phyloP scores from a whole-genome alignment of 2,797 vertebrate genomes.

The Sciurus carolinensis region DNA sequence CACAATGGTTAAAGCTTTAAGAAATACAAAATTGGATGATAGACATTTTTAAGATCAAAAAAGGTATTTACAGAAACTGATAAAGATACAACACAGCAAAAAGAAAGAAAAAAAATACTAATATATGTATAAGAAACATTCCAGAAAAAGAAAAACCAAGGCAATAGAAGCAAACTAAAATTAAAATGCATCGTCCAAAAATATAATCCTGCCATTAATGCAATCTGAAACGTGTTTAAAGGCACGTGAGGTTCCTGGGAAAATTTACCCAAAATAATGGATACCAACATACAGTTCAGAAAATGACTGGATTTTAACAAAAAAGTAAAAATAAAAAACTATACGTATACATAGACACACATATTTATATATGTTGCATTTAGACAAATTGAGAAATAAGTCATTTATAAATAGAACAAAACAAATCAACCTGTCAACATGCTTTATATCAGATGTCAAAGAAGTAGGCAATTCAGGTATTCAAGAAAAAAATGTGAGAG shows the following conservation, averaged over 20 bases:
- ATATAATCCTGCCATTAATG: not conserved
- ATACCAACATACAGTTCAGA: not conserved
- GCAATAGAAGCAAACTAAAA: not conserved
- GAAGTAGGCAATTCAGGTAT: not conserved
- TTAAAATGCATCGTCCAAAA: not conserved
- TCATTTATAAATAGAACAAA: not conserved
- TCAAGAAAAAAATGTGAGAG: slow-evolving; percentile 3
- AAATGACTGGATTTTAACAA: not conserved
- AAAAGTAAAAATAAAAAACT: not conserved
- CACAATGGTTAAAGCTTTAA: not conserved
- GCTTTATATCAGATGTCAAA: not conserved
- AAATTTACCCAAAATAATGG: not conserved
- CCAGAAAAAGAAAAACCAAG: not conserved
- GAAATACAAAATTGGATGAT: not conserved
- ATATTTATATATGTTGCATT: not conserved
- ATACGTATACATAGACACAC: too few species aligned
- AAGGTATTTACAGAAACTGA: not conserved
- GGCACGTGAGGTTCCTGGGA: not conserved
- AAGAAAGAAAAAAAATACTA: not conserved
- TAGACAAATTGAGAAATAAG: not conserved
- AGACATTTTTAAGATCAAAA: not conserved
- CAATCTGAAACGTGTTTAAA: not conserved
- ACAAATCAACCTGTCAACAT: not conserved
- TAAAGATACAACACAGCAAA: not conserved
- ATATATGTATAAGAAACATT: not conserved